These are phyloP conservation scores for Columba guinea DNA, from an alignment of 2,797 vertebrate genomes.

Conservation along the genomic window DNA sequence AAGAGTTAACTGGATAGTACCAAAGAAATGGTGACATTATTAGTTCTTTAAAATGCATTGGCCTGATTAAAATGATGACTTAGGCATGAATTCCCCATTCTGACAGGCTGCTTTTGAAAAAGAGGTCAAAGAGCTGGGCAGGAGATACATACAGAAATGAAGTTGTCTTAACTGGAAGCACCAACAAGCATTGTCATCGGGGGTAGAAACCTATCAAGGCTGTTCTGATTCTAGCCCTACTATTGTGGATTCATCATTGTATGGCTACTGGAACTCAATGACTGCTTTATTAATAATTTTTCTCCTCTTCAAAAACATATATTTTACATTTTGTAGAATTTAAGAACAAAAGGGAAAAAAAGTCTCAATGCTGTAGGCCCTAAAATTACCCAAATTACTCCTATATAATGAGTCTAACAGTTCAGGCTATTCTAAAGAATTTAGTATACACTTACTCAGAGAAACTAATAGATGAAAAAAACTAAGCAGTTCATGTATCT, in stretches of 20 bases:
- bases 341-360: background rate
- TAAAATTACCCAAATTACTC: background rate
- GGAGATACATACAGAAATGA: background rate
- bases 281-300: background rate
- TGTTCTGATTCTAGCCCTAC: background rate
- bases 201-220: rapidly evolving
- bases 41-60: conserved; percentile 3
- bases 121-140: background rate
- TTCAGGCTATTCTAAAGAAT: background rate
- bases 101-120: background rate
- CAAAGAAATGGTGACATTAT: background rate
- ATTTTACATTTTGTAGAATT: background rate
- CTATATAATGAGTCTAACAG: background rate
- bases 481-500: background rate
- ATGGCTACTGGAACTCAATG: background rate
- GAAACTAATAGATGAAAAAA: background rate
- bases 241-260: background rate
- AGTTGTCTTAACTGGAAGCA: background rate
- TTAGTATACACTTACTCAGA: background rate
- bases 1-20: background rate
- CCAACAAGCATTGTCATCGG: background rate
- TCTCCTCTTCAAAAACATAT: background rate
- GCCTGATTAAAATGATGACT: conserved; percentile 2
- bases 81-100: background rate
- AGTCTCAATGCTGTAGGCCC: background rate